These are phyloP conservation scores for Mesocricetus auratus DNA, from an alignment of 2,113 vertebrate species.

Conservation along the genomic window DNA sequence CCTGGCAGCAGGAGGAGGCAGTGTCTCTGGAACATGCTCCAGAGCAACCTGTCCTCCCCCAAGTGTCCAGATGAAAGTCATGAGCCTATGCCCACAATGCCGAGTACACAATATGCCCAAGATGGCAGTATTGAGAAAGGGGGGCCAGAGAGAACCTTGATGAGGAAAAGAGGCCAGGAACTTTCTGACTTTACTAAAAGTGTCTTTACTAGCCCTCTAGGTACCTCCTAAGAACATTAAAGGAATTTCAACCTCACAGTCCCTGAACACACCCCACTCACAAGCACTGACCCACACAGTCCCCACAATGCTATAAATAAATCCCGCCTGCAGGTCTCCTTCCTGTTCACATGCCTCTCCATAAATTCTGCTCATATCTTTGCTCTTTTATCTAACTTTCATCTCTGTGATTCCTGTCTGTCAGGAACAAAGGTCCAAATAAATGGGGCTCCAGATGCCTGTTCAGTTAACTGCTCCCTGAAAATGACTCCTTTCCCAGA, in stretches of 20 bases:
- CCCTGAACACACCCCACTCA: background rate
- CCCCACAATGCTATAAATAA: slow-evolving; percentile 53
- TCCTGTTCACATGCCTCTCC: slow-evolving; percentile 53
- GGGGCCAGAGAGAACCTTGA: background rate
- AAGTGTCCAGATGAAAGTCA: background rate
- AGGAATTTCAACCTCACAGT: slow-evolving; percentile 30
- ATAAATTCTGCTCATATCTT: slow-evolving; percentile 42
- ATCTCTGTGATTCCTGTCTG: slow-evolving; percentile 26
- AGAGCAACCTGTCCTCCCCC: background rate
- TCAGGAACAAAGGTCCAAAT: slow-evolving; percentile 26
- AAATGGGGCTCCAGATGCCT: background rate
- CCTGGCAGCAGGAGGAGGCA: background rate
- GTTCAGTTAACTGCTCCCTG: background rate
- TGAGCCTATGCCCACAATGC: background rate
- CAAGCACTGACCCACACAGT: slow-evolving; percentile 6
- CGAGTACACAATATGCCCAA: background rate
- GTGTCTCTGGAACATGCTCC: background rate
- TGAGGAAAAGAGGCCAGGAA: background rate
- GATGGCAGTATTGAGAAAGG: background rate
- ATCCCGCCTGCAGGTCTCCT: slow-evolving; percentile 34
- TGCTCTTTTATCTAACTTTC: slow-evolving; percentile 53
- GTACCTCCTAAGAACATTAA: slow-evolving; percentile 43
- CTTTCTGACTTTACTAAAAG: slow-evolving; percentile 41
- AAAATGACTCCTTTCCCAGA: slow-evolving; percentile 2
- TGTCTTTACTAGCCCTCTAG: slow-evolving; percentile 20